These are phyloP conservation scores for Drosophila pectinifera DNA, from an alignment of 1,140 invertebrate genomes.

Conservation along the genomic window DNA sequence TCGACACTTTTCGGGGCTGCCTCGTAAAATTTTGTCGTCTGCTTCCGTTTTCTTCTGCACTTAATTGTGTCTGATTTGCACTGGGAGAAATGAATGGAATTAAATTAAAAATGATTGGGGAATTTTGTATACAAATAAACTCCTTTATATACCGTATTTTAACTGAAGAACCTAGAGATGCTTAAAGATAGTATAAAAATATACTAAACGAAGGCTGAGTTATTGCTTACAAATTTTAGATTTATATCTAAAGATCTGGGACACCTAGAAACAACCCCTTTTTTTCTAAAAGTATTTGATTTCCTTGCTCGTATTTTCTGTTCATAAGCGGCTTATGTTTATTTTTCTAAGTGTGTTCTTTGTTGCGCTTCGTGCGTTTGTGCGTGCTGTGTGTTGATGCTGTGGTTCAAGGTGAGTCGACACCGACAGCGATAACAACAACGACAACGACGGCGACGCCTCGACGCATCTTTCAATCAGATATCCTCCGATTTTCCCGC, in stretches of 20 bases:
- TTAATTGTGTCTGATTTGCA: conserved; percentile 74
- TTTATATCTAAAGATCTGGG: too few species aligned
- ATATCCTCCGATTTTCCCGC: conserved; percentile 34
- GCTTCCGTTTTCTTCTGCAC: conserved; percentile 75
- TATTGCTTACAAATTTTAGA: too few species aligned
- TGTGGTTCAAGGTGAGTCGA: conserved; percentile 78
- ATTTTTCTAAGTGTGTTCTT: conserved; percentile 5
- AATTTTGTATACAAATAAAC: too few species aligned
- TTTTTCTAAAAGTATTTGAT: too few species aligned
- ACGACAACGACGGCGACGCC: conserved; percentile 33
- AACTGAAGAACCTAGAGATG: not conserved
- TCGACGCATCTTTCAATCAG: conserved; percentile 78
- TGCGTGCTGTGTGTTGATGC: conserved; percentile 39
- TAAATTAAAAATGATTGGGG: not conserved
- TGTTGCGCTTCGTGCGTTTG: conserved; percentile 6
- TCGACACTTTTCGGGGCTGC: conserved; percentile 14
- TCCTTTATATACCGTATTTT: too few species aligned
- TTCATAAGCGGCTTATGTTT: too few species aligned
- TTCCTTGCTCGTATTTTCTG: too few species aligned
- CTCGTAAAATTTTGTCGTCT: conserved; percentile 79
- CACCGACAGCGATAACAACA: conserved; percentile 34
- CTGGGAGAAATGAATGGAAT: not conserved
- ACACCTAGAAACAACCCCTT: too few species aligned
- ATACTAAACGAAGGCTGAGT: too few species aligned
- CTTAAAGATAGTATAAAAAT: not conserved